These are phyloP conservation scores for Nyctalus aviator DNA, from an alignment of 2,797 vertebrate genomes.

Conservation along the genomic window DNA sequence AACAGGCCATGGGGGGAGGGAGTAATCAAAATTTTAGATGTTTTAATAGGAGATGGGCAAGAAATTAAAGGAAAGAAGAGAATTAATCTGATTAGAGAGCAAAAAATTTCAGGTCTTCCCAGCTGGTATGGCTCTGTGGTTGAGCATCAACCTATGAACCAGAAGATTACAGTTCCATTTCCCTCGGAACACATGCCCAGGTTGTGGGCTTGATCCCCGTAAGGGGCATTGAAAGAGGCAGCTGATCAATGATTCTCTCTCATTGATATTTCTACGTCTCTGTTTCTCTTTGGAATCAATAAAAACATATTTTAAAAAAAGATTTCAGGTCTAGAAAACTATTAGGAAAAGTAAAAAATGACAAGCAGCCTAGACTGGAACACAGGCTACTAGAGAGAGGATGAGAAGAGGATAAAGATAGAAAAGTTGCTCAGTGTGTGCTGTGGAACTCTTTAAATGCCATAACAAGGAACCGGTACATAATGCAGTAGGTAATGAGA, in stretches of 20 bases:
- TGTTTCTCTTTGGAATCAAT: too few relatives aligned
- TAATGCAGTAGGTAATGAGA: background rate
- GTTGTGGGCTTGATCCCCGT: too few relatives aligned
- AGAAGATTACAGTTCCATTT: too few relatives aligned
- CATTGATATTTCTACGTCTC: too few relatives aligned
- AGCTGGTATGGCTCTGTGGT: too few relatives aligned
- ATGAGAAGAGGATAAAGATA: background rate
- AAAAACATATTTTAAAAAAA: background rate
- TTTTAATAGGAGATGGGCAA: slow-evolving; percentile 4
- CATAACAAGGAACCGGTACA: background rate
- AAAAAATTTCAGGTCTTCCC: background rate
- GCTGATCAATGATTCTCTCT: too few relatives aligned
- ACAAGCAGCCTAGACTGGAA: background rate
- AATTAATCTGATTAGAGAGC: slow-evolving; percentile 5
- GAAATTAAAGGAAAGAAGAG: slow-evolving; percentile 25
- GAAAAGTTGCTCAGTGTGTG: background rate
- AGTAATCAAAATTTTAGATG: background rate
- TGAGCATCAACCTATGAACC: too few relatives aligned
- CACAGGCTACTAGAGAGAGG: background rate
- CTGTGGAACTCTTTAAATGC: background rate
- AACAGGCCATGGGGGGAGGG: background rate
- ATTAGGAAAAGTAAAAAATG: background rate
- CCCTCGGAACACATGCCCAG: too few relatives aligned
- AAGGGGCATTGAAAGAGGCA: too few relatives aligned
- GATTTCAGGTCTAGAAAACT: slow-evolving; percentile 8